Evolutionary conservation across 2,797 vertebrate species (phyloP).

Genomic region (Schizothorax lantsangensis): DNA sequence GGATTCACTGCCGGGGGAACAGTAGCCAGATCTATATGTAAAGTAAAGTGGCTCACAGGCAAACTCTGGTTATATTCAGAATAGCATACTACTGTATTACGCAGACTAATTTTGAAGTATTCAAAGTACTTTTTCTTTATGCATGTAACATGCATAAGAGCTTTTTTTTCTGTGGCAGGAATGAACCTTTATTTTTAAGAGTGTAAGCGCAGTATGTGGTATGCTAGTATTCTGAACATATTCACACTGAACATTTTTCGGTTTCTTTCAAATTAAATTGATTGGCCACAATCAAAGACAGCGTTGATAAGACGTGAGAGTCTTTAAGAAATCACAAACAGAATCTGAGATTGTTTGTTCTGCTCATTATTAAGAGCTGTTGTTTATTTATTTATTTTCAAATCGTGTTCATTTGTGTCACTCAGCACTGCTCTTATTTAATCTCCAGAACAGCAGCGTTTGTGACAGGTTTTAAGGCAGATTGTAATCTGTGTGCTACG

Average conservation of each 20-base stretch:
- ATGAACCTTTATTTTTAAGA: neutral
- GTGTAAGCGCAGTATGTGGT: neutral
- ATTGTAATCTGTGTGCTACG: neutral
- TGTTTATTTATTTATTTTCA: conserved; percentile 3
- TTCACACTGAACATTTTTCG: neutral
- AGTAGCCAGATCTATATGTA: conserved; percentile 31
- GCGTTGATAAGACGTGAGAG: neutral
- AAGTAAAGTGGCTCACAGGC: conserved; percentile 5
- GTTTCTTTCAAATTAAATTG: neutral
- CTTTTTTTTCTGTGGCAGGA: neutral
- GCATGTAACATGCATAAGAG: neutral
- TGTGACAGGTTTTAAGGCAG: conserved; percentile 13
- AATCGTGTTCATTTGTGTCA: neutral
- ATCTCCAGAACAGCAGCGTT: neutral
- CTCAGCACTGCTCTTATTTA: neutral
- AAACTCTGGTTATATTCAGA: conserved; percentile 1
- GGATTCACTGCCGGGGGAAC: conserved; percentile 60
- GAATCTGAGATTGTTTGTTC: conserved; percentile 18
- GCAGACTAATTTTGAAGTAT: neutral
- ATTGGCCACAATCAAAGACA: conserved; percentile 7
- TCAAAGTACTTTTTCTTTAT: too few species aligned
- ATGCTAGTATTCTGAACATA: neutral
- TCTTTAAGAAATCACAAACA: conserved; percentile 26
- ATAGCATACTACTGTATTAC: neutral
- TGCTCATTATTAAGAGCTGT: neutral